phyloP scores from a whole-genome alignment of 1,140 invertebrate genomes.

The Drosophila ohnishii region DNA sequence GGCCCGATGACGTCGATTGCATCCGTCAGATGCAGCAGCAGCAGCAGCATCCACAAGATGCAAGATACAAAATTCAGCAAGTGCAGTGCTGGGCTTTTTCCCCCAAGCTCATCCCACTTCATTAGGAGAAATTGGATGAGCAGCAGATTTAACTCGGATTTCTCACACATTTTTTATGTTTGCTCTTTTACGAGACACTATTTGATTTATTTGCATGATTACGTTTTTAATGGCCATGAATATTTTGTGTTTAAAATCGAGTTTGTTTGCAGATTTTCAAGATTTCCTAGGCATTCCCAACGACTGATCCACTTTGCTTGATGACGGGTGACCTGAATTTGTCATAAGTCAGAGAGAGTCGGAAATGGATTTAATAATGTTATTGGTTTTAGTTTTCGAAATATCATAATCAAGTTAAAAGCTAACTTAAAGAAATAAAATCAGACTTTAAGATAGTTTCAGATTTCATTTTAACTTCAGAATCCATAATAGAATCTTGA shows the following conservation, averaged over 20 bases:
- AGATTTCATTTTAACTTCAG: background rate
- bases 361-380: background rate
- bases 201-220: slow-evolving; percentile 41
- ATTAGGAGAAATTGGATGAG: slow-evolving; percentile 49
- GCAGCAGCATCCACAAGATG: slow-evolving; percentile 32
- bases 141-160: slow-evolving; percentile 30
- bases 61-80: slow-evolving; percentile 45
- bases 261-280: slow-evolving; percentile 15
- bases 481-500: background rate
- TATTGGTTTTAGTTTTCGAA: background rate
- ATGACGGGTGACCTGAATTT: slow-evolving; percentile 1
- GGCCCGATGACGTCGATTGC: slow-evolving; percentile 41
- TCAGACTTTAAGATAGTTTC: too few species aligned
- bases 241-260: slow-evolving; percentile 26
- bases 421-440: background rate
- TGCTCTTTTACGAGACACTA: slow-evolving; percentile 37
- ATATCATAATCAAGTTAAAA: background rate
- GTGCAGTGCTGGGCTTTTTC: slow-evolving; percentile 10
- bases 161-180: slow-evolving; percentile 46
- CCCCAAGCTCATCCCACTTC: slow-evolving; percentile 26
- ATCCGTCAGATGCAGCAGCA: slow-evolving; percentile 33
- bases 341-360: background rate
- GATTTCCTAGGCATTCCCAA: slow-evolving; percentile 6
- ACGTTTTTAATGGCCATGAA: slow-evolving; percentile 45
- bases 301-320: background rate